phyloP scores from a whole-genome alignment of 2,888 invertebrate genomes.

The Drosophila longiperda region DNA sequence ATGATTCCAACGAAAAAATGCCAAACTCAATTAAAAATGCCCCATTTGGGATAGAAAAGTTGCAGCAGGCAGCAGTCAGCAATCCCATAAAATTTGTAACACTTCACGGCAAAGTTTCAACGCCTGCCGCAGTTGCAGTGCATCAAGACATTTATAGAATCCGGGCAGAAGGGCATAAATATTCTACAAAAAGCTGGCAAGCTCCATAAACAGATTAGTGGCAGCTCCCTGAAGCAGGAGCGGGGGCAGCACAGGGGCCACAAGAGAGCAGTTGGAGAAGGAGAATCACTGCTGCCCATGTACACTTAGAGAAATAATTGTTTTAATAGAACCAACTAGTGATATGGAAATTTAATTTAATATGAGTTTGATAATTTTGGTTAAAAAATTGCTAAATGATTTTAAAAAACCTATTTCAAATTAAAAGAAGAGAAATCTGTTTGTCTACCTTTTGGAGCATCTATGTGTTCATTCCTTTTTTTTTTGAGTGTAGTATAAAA shows the following conservation, averaged over 20 bases:
- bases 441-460: neutral
- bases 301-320: neutral
- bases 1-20: conserved; percentile 59
- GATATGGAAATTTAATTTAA: neutral
- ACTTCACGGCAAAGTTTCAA: conserved; percentile 59
- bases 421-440: neutral
- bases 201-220: conserved; percentile 75
- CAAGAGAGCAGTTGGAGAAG: neutral
- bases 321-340: neutral
- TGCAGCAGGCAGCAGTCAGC: neutral
- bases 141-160: conserved; percentile 69
- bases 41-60: conserved; percentile 26
- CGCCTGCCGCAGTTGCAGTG: conserved; percentile 20
- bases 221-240: conserved; percentile 23
- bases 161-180: conserved; percentile 55
- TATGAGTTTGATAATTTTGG: neutral
- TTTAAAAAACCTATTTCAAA: neutral
- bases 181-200: conserved; percentile 52
- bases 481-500: conserved; percentile 20
- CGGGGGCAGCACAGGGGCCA: neutral
- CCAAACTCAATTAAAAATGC: conserved; percentile 68
- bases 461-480: neutral
- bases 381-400: neutral
- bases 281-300: neutral
- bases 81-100: conserved; percentile 69